Evolutionary conservation across 1,140 invertebrate species (phyloP).

Genomic region (Dinoponera quadriceps): DNA sequence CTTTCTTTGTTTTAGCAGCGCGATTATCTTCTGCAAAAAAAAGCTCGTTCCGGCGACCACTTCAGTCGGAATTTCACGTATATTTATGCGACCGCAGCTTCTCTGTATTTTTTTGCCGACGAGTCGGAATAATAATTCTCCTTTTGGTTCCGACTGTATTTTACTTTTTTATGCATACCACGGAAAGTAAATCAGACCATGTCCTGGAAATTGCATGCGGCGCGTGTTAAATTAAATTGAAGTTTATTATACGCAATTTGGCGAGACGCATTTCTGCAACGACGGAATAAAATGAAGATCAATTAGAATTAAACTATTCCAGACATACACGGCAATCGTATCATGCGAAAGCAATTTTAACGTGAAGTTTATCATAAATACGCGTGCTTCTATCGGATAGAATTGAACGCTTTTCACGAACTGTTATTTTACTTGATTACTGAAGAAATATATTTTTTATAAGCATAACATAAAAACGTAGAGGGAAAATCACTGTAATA

Average conservation of each 20-base stretch:
- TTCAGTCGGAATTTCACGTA: constrained; percentile 24
- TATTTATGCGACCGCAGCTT: constrained; percentile 34
- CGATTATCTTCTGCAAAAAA: constrained; percentile 17
- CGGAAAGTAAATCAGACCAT: constrained; percentile 5
- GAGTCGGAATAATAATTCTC: constrained; percentile 36
- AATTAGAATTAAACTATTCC: background rate
- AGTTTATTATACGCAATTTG: constrained; percentile 16
- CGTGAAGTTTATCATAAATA: background rate
- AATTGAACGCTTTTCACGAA: constrained; percentile 19
- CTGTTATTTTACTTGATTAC: constrained; percentile 38
- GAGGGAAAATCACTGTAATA: constrained; percentile 24
- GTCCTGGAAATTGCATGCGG: background rate
- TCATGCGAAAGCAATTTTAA: constrained; percentile 20
- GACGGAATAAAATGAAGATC: constrained; percentile 14
- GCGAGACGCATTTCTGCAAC: background rate
- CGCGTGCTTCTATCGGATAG: background rate
- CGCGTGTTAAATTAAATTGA: constrained; percentile 21
- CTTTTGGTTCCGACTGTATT: background rate
- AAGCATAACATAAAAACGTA: constrained; percentile 26
- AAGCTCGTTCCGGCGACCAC: background rate
- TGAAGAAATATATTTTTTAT: constrained; percentile 15
- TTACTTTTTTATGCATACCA: background rate
- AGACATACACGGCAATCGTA: background rate
- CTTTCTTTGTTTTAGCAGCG: constrained; percentile 20
- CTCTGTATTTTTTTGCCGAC: constrained; percentile 19